Percentiles rank a stretch among this genome's conserved stretches.
These are phyloP conservation scores for Sialis lutaria DNA, from an alignment of 2,888 invertebrate genomes.

Conservation along the genomic window DNA sequence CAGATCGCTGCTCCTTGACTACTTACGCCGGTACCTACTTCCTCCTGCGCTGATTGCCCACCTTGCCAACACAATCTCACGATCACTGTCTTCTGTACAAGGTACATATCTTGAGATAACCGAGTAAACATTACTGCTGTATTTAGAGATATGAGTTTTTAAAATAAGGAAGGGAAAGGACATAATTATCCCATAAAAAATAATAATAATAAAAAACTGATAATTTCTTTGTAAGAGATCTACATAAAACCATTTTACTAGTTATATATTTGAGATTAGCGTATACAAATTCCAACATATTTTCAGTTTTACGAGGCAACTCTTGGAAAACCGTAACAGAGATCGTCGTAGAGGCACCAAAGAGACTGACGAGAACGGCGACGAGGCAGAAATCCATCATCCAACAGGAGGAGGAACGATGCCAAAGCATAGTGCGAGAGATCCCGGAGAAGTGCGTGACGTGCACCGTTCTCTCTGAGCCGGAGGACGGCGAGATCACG, in stretches of 20 bases:
- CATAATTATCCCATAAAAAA: not conserved
- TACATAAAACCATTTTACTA: no score
- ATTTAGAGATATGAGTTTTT: no score
- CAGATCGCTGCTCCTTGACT: constrained; percentile 20
- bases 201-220: no score
- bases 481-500: constrained; percentile 10
- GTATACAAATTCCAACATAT: no score
- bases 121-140: not conserved
- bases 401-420: constrained; percentile 1
- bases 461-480: constrained; percentile 21
- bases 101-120: constrained; percentile 7
- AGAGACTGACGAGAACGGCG: not conserved
- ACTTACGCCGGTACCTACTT: constrained; percentile 19
- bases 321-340: not conserved
- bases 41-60: constrained; percentile 22
- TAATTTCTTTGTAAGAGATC: no score
- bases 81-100: constrained; percentile 22
- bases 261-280: no score
- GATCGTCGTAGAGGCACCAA: not conserved
- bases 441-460: constrained; percentile 22
- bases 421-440: constrained; percentile 4
- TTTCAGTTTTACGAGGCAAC: not conserved
- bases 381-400: not conserved
- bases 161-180: no score
- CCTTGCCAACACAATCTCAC: constrained; percentile 20